These are phyloP conservation scores for Pyrocoelia pectoralis DNA, from an alignment of 2,888 invertebrate genomes.

Conservation along the genomic window DNA sequence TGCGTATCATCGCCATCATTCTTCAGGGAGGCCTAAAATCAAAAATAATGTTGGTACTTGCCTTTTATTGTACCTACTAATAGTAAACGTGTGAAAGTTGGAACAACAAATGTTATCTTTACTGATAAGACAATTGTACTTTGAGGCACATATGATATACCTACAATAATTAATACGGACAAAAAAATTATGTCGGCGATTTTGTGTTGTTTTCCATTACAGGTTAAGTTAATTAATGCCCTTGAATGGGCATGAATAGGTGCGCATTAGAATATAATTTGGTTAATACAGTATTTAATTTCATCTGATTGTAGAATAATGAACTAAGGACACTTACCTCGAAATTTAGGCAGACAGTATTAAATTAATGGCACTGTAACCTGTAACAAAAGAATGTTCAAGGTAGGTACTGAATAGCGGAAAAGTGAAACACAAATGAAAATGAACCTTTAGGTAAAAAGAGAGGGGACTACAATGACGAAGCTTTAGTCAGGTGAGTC, in stretches of 20 bases:
- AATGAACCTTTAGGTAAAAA: background rate
- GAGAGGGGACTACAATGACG: conserved; percentile 21
- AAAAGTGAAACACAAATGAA: too few relatives aligned
- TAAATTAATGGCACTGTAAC: background rate
- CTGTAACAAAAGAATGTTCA: conserved; percentile 5
- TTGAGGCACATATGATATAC: background rate
- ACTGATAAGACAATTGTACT: conserved; percentile 10
- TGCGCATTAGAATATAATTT: background rate
- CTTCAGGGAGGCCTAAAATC: conserved; percentile 15
- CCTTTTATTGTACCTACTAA: background rate
- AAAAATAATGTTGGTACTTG: background rate
- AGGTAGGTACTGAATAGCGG: background rate
- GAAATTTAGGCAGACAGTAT: background rate
- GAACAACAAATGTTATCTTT: conserved; percentile 8
- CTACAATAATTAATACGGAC: background rate
- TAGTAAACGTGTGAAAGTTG: background rate
- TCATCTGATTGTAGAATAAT: background rate
- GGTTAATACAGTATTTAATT: background rate
- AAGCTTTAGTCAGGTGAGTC: conserved; percentile 32
- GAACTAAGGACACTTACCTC: background rate
- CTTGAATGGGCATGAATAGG: background rate
- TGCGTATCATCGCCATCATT: conserved; percentile 25
- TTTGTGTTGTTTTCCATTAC: too few relatives aligned
- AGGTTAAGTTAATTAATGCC: background rate
- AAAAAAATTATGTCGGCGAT: background rate